These are phyloP conservation scores for Nannobrachium achirus DNA, from an alignment of 2,113 vertebrate genomes.

Conservation along the genomic window DNA sequence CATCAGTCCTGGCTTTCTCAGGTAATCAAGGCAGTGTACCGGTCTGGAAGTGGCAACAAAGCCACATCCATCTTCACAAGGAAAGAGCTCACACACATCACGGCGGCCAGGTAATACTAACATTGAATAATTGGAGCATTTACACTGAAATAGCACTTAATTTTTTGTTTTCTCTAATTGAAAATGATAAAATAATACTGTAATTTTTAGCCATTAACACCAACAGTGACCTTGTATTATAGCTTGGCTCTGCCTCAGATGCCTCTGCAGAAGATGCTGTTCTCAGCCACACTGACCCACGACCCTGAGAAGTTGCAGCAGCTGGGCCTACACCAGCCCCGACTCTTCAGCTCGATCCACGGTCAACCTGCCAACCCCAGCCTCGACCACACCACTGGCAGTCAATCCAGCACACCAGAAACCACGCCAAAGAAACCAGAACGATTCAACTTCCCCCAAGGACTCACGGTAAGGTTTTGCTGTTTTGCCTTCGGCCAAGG, in stretches of 20 bases:
- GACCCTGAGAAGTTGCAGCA: conserved; percentile 94
- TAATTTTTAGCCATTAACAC: no score
- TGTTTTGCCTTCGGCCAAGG: background rate
- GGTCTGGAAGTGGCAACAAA: conserved; percentile 21
- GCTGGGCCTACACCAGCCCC: conserved; percentile 88
- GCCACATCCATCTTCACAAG: conserved; percentile 76
- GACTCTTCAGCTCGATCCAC: conserved; percentile 86
- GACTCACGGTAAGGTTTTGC: conserved; percentile 81
- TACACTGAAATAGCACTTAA: background rate
- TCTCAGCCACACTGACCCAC: conserved; percentile 94
- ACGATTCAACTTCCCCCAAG: conserved; percentile 85
- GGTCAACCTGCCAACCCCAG: background rate
- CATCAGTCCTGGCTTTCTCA: conserved; percentile 92
- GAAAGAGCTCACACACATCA: conserved; percentile 71
- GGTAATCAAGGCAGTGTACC: conserved; percentile 84
- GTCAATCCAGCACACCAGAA: background rate
- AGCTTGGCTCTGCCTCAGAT: conserved; percentile 86
- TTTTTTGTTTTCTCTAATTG: no score
- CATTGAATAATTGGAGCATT: no score
- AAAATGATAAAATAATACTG: no score
- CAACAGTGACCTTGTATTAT: conserved; percentile 3
- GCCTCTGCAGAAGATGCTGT: conserved; percentile 94
- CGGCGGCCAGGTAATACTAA: conserved; percentile 84
- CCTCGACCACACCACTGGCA: background rate
- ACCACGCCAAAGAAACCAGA: conserved; percentile 19